Evolutionary conservation across 2,888 invertebrate genomes (phyloP).

Genomic region (Fragum whitleyi): DNA sequence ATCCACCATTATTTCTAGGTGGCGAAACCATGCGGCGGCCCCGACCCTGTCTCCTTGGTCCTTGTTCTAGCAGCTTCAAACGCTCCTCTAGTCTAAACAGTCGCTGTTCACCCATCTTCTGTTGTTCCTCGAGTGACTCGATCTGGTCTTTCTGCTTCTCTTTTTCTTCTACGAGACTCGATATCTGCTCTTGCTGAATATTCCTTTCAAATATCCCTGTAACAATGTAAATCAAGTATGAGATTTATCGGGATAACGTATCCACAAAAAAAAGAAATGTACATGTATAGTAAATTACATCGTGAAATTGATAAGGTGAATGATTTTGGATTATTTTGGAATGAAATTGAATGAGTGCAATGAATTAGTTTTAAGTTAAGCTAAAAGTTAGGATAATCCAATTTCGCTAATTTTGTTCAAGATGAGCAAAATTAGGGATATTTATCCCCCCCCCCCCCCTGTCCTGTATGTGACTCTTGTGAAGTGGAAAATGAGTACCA

Average conservation of each 20-base stretch:
- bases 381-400: too few species aligned
- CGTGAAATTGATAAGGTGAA: too few species aligned
- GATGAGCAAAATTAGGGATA: too few species aligned
- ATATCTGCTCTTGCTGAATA: constrained; percentile 72
- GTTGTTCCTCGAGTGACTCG: constrained; percentile 66
- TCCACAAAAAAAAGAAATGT: constrained; percentile 1
- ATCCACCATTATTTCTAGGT: constrained; percentile 28
- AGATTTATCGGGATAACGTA: neutral
- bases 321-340: too few species aligned
- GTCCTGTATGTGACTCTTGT: neutral
- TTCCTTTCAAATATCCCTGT: constrained; percentile 64
- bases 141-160: constrained; percentile 67
- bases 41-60: constrained; percentile 41
- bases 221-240: too few species aligned
- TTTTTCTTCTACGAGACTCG: constrained; percentile 65
- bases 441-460: too few species aligned
- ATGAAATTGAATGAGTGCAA: too few species aligned
- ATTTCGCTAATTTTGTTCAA: too few species aligned
- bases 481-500: constrained; percentile 1
- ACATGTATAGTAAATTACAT: too few species aligned
- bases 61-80: constrained; percentile 61
- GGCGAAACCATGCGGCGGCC: constrained; percentile 58
- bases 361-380: too few species aligned
- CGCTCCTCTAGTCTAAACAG: constrained; percentile 67
- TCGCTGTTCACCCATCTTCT: constrained; percentile 66